These are phyloP conservation scores for Malurus leucopterus DNA, from an alignment of 2,797 vertebrate genomes.

Conservation along the genomic window DNA sequence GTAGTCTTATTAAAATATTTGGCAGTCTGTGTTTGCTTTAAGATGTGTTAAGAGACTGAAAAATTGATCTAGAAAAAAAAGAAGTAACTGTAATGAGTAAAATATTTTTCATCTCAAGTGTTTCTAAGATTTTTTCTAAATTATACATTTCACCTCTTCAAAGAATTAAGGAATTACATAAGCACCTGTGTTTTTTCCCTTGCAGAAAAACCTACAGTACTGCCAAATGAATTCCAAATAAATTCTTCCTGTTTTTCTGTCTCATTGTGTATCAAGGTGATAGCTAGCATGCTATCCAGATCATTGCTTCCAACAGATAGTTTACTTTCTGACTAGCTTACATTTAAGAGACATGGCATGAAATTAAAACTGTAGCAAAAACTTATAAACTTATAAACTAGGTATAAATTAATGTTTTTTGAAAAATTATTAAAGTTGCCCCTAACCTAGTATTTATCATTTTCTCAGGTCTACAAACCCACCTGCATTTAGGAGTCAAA, in stretches of 20 bases:
- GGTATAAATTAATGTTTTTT: background rate
- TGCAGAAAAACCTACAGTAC: background rate
- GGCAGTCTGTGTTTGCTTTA: background rate
- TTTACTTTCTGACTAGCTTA: background rate
- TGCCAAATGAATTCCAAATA: background rate
- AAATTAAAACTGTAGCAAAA: background rate
- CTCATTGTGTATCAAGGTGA: background rate
- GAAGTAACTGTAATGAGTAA: background rate
- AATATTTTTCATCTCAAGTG: background rate
- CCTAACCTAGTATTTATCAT: background rate
- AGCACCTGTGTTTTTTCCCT: background rate
- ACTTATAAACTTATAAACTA: background rate
- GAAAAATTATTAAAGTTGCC: background rate
- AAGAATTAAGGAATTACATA: background rate
- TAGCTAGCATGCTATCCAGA: background rate
- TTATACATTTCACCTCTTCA: background rate
- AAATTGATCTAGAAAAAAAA: background rate
- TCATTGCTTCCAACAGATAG: background rate
- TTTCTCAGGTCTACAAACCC: background rate
- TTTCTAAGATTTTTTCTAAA: constrained; percentile 6
- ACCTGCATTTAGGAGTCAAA: background rate
- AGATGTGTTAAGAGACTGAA: background rate
- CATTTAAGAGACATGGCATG: background rate
- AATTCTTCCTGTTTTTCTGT: background rate
- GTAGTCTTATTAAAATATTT: constrained; percentile 15